A percentile compares a stretch with the other conserved stretches of the same genome.
phyloP scores from a whole-genome alignment of 23 tunicate species.

The Corella eumyota region DNA sequence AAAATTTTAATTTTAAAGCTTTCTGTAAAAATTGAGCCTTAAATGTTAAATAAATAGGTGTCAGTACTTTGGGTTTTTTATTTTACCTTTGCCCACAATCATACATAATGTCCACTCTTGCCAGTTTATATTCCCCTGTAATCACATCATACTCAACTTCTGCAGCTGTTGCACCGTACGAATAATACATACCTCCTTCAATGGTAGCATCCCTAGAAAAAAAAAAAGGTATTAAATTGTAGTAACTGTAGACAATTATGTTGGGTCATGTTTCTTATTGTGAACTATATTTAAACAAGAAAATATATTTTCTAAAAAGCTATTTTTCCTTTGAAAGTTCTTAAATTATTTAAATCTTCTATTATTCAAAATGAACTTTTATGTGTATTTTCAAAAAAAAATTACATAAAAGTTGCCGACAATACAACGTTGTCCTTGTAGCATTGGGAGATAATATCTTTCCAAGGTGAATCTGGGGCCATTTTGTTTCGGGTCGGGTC shows the following conservation, averaged over 20 bases:
- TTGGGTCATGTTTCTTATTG: background rate
- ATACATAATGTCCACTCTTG: constrained; percentile 37
- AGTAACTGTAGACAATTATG: background rate
- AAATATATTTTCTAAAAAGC: background rate
- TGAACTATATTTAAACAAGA: too few relatives aligned
- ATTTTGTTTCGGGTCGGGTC: constrained; percentile 21
- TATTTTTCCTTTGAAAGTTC: background rate
- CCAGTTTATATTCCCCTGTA: constrained; percentile 50
- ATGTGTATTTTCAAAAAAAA: background rate
- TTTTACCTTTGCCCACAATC: constrained; percentile 65
- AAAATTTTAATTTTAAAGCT: background rate
- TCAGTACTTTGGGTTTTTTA: background rate
- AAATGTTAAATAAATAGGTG: background rate
- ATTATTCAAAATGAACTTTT: too few relatives aligned
- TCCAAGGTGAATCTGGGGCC: constrained; percentile 41
- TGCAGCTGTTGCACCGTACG: constrained; percentile 49
- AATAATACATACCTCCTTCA: constrained; percentile 5
- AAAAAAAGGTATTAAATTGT: background rate
- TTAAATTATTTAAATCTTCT: background rate
- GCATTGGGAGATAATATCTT: constrained; percentile 26
- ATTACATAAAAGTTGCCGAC: constrained; percentile 32
- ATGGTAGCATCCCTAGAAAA: constrained; percentile 9
- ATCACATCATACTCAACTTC: constrained; percentile 77
- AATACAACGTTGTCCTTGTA: constrained; percentile 31
- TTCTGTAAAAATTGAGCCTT: background rate